These are phyloP conservation scores for Aradophagus sp. DNA, from an alignment of 1,140 invertebrate species.

Conservation along the genomic window DNA sequence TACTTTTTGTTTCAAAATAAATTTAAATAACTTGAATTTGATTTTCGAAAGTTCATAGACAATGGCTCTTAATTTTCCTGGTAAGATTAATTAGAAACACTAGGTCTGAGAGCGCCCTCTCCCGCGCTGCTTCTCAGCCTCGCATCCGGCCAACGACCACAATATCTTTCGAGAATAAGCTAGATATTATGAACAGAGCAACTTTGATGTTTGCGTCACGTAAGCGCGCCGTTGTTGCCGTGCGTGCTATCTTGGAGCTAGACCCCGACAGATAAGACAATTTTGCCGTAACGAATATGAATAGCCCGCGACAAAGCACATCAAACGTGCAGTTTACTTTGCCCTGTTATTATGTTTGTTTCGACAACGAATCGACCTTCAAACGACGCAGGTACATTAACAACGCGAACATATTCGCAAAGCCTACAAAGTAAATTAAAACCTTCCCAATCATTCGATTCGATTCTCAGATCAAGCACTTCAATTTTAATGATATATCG, in stretches of 20 bases:
- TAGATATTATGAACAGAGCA: constrained; percentile 48
- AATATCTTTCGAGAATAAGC: constrained; percentile 53
- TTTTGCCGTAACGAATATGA: constrained; percentile 63
- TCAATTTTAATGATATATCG: too few species aligned
- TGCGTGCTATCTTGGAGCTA: constrained; percentile 66
- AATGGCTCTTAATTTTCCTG: constrained; percentile 43
- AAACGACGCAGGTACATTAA: too few species aligned
- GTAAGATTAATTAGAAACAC: constrained; percentile 69
- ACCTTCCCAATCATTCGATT: too few species aligned
- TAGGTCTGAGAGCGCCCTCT: constrained; percentile 34
- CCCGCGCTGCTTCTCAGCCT: not conserved
- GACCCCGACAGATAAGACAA: constrained; percentile 60
- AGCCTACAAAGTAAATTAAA: too few species aligned
- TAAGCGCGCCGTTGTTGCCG: constrained; percentile 50
- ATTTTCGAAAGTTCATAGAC: too few species aligned
- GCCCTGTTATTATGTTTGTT: constrained; percentile 45
- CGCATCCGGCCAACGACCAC: constrained; percentile 48
- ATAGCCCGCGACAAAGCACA: constrained; percentile 44
- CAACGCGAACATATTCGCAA: too few species aligned
- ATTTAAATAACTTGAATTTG: too few species aligned
- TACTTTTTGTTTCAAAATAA: too few species aligned
- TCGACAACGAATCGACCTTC: constrained; percentile 38
- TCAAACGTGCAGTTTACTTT: constrained; percentile 49
- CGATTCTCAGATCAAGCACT: too few species aligned
- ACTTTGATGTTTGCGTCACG: constrained; percentile 57